Evolutionary conservation across 2,888 invertebrate genomes (phyloP).

Genomic region (Oscheius sp.): DNA sequence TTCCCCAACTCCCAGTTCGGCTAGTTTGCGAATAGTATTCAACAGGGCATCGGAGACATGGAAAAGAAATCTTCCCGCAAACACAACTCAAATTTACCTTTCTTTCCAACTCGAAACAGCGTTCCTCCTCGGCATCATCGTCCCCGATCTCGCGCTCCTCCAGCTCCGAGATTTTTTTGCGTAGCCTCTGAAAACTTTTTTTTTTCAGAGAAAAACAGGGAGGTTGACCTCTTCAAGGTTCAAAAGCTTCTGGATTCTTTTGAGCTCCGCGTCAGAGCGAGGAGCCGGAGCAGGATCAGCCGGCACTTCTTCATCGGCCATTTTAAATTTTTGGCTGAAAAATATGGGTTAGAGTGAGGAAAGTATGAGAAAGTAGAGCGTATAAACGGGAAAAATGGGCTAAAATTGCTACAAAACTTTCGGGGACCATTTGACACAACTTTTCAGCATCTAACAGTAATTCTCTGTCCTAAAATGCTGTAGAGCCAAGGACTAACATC

Average conservation of each 20-base stretch:
- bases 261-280: not conserved
- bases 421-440: too few relatives aligned
- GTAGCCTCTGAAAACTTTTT: conserved; percentile 11
- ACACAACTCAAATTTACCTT: not conserved
- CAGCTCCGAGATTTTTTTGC: not conserved
- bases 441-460: too few relatives aligned
- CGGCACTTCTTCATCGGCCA: not conserved
- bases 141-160: conserved; percentile 25
- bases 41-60: not conserved
- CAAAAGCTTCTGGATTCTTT: not conserved
- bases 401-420: too few relatives aligned
- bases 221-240: not conserved
- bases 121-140: conserved; percentile 21
- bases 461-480: not conserved
- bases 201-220: not conserved
- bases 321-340: not conserved
- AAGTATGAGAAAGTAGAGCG: not conserved
- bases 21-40: not conserved
- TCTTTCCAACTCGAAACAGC: too few relatives aligned
- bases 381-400: too few relatives aligned
- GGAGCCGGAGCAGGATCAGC: not conserved
- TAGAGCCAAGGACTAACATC: too few relatives aligned
- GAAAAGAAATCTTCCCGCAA: not conserved
- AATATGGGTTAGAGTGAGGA: not conserved
- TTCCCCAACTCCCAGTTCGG: not conserved